phyloP scores from a whole-genome alignment of 2,888 invertebrate genomes.

The Clunio marinus region DNA sequence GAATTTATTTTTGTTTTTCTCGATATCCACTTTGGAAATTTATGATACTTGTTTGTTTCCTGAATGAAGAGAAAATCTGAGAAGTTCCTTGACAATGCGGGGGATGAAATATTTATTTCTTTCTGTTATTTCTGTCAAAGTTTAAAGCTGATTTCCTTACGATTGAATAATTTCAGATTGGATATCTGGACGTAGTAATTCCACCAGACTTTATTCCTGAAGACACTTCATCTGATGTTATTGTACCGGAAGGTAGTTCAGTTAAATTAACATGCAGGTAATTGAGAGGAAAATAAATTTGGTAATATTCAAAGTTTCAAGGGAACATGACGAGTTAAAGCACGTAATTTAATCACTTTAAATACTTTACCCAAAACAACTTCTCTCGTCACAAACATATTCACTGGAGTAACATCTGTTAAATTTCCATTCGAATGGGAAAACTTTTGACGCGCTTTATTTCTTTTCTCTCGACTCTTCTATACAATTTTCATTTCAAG shows the following conservation, averaged over 20 bases:
- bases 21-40: neutral
- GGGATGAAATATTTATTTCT: neutral
- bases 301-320: neutral
- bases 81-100: too few relatives aligned
- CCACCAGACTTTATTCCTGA: constrained; percentile 87
- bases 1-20: constrained; percentile 28
- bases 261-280: constrained; percentile 60
- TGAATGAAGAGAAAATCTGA: neutral
- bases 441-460: constrained; percentile 38
- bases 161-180: constrained; percentile 61
- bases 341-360: constrained; percentile 22
- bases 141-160: constrained; percentile 38
- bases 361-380: constrained; percentile 16
- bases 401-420: constrained; percentile 31
- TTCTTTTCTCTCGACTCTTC: constrained; percentile 13
- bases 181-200: constrained; percentile 77
- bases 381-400: constrained; percentile 20
- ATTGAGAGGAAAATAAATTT: constrained; percentile 40
- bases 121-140: too few relatives aligned
- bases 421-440: constrained; percentile 37
- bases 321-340: neutral
- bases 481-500: neutral
- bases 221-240: constrained; percentile 84
- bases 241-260: constrained; percentile 78
- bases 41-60: constrained; percentile 7